These are phyloP conservation scores for Pagrus major DNA, from an alignment of 2,113 vertebrate genomes.

Conservation along the genomic window DNA sequence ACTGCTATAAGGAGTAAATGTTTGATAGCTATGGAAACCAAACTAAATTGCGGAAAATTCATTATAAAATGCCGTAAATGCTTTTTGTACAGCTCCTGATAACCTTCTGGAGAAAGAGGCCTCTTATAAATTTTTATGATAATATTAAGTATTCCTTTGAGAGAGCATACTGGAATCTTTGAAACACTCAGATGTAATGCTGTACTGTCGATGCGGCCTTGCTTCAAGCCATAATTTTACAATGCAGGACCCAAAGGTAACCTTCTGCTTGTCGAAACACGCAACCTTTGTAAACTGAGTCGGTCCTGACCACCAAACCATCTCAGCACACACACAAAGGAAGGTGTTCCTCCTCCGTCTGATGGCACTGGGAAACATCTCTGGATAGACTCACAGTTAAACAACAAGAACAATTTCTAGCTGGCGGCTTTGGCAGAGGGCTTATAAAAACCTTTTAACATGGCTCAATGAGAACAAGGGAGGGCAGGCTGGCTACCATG, in stretches of 20 bases:
- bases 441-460: conserved; percentile 79
- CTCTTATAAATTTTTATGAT: conserved; percentile 46
- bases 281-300: conserved; percentile 30
- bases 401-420: conserved; percentile 60
- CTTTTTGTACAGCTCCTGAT: conserved; percentile 44
- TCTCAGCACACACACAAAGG: conserved; percentile 29
- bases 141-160: conserved; percentile 41
- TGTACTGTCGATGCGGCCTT: background rate
- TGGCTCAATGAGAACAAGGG: conserved; percentile 67
- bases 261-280: conserved; percentile 35
- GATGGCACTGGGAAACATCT: conserved; percentile 68
- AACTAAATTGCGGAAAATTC: conserved; percentile 42
- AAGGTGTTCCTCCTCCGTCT: conserved; percentile 51
- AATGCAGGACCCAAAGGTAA: conserved; percentile 34
- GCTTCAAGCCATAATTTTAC: conserved; percentile 5
- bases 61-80: conserved; percentile 34
- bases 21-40: conserved; percentile 61
- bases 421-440: conserved; percentile 70
- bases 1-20: conserved; percentile 49
- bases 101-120: conserved; percentile 37
- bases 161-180: conserved; percentile 35
- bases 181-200: conserved; percentile 24
- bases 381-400: conserved; percentile 75
- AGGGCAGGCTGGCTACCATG: conserved; percentile 77
- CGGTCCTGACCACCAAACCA: conserved; percentile 18